Conservation (phyloP, 1,140 invertebrate genomes). For the Epicauta chinensis region DNA sequence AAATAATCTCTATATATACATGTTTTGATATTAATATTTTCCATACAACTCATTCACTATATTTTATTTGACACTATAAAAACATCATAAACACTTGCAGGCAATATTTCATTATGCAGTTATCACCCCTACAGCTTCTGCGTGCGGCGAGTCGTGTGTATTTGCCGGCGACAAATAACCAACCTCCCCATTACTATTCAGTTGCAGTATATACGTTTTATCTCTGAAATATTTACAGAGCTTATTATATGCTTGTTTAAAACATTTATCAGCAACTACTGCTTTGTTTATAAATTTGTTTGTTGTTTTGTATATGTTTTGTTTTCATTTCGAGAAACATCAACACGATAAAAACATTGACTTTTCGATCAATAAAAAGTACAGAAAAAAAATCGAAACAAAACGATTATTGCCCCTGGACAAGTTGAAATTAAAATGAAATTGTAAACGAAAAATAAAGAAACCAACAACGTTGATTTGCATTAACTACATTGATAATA, state of each 20-base stretch:
- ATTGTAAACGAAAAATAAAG: too few species aligned
- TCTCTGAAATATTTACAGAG: constrained; percentile 5
- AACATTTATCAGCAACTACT: background rate
- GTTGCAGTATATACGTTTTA: background rate
- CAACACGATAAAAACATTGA: too few species aligned
- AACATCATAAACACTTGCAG: constrained; percentile 34
- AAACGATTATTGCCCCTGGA: too few species aligned
- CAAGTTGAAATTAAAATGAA: background rate
- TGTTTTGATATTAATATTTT: constrained; percentile 16
- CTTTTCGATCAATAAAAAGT: too few species aligned
- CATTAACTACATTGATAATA: background rate
- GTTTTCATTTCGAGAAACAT: too few species aligned
- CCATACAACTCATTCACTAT: constrained; percentile 22
- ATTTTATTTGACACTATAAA: constrained; percentile 36
- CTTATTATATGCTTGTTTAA: background rate
- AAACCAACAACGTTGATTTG: background rate
- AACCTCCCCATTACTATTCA: constrained; percentile 1
- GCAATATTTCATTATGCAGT: constrained; percentile 31
- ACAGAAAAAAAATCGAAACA: too few species aligned
- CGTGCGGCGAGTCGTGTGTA: constrained; percentile 14
- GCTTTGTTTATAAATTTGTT: background rate
- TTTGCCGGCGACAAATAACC: constrained; percentile 15
- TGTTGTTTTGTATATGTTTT: background rate
- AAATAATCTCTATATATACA: background rate
- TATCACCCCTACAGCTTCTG: constrained; percentile 23